phyloP scores from a whole-genome alignment of 30 jellyfish, hydroid and myxozoan species.

The Aurelia aurita region DNA sequence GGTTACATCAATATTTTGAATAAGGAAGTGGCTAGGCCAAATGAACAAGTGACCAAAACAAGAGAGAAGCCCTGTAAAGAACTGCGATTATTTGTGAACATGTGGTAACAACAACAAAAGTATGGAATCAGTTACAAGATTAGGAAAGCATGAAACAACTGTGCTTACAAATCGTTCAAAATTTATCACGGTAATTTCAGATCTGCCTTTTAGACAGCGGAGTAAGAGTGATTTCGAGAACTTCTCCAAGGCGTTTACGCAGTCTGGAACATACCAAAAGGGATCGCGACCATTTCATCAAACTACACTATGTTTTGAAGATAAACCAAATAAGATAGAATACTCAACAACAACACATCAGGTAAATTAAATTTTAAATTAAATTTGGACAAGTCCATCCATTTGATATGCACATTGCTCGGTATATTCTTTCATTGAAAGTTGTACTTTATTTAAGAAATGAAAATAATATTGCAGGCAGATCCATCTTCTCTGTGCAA shows the following conservation, averaged over 20 bases:
- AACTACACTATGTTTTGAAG: slow-evolving; percentile 55
- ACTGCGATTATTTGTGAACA: neutral
- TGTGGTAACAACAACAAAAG: neutral
- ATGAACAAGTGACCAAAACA: neutral
- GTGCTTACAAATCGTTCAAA: slow-evolving; percentile 53
- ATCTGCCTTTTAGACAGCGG: slow-evolving; percentile 53
- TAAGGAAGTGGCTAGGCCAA: neutral
- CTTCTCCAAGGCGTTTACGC: slow-evolving; percentile 14
- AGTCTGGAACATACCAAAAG: slow-evolving; percentile 38
- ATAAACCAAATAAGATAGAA: slow-evolving; percentile 13
- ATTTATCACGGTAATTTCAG: slow-evolving; percentile 42
- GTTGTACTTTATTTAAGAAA: no score
- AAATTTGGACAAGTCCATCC: no score
- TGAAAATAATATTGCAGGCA: no score
- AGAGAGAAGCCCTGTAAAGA: neutral
- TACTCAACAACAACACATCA: slow-evolving; percentile 38
- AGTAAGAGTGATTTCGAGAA: neutral
- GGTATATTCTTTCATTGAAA: no score
- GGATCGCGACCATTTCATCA: slow-evolving; percentile 73
- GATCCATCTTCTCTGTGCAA: no score
- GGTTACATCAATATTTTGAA: neutral
- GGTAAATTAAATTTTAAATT: neutral
- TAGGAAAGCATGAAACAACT: slow-evolving; percentile 64
- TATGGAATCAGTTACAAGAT: slow-evolving; percentile 19
- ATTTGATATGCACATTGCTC: no score